Conservation (phyloP, 2,797 vertebrate species). For the Monodelphis domestica region DNA sequence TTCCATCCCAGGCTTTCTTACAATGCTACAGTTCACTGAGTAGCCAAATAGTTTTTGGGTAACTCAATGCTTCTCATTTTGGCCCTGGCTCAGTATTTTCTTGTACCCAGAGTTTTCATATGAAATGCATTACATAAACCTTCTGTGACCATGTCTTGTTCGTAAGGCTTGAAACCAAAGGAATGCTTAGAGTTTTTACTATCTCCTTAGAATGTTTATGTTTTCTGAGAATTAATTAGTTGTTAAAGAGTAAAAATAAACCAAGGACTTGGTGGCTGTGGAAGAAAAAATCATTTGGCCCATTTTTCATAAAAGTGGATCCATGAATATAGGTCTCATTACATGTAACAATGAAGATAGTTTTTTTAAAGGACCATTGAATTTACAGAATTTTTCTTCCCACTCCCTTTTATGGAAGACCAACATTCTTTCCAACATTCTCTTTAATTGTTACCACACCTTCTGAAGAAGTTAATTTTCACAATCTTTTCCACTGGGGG, state of each 20-base stretch:
- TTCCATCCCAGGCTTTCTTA: conserved; percentile 78
- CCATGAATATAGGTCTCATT: not conserved
- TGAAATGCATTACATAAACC: conserved; percentile 77
- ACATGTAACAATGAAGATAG: not conserved
- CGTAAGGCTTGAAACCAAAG: conserved; percentile 77
- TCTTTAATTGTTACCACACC: not conserved
- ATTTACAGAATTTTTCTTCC: not conserved
- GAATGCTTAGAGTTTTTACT: conserved; percentile 78
- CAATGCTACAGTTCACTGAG: conserved; percentile 62
- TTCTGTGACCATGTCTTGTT: conserved; percentile 72
- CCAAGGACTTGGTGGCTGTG: not conserved
- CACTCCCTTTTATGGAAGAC: not conserved
- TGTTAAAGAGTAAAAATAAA: not conserved
- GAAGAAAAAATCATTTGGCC: not conserved
- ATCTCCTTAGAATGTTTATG: conserved; percentile 63
- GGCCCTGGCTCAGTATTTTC: conserved; percentile 75
- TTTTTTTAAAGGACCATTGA: not conserved
- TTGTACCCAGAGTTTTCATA: conserved; percentile 75
- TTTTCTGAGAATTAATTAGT: conserved; percentile 65
- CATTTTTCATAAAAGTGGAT: conserved; percentile 57
- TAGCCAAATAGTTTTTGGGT: conserved; percentile 82
- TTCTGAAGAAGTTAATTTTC: not conserved
- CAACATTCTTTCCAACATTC: not conserved
- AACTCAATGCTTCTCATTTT: conserved; percentile 79
- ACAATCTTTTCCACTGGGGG: not conserved